phyloP scores from a whole-genome alignment of 2,888 invertebrate genomes.

The Julus scandinavius region DNA sequence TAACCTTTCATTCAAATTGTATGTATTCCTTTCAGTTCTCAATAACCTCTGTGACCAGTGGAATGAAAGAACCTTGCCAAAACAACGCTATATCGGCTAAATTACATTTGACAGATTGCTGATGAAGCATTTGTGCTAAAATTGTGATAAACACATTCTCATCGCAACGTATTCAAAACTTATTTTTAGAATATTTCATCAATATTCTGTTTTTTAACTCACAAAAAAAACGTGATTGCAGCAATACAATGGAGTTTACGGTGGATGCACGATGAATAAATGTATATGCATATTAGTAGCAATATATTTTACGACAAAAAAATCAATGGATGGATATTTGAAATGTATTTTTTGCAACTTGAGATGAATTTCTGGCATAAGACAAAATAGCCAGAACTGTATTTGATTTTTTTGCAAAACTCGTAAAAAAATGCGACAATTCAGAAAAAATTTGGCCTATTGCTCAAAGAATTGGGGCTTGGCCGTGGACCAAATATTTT shows the following conservation, averaged over 20 bases:
- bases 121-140: neutral
- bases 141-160: neutral
- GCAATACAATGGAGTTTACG: neutral
- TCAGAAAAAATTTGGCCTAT: neutral
- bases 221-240: neutral
- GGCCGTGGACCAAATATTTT: neutral
- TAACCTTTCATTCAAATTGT: conserved; percentile 14
- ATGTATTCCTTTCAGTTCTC: neutral
- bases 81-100: neutral
- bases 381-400: neutral
- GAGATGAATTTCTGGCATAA: too few species aligned
- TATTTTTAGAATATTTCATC: neutral
- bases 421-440: neutral
- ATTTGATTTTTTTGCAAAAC: neutral
- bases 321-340: neutral
- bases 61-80: neutral
- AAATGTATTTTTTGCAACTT: too few species aligned
- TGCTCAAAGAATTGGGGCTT: conserved; percentile 2
- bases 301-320: neutral
- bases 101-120: neutral
- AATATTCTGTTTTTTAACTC: too few species aligned
- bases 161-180: neutral
- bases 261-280: too few species aligned
- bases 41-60: conserved; percentile 1
- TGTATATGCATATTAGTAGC: neutral